Evolutionary conservation across 2,888 invertebrate genomes (phyloP).

Genomic region (Heliconius charithonia): DNA sequence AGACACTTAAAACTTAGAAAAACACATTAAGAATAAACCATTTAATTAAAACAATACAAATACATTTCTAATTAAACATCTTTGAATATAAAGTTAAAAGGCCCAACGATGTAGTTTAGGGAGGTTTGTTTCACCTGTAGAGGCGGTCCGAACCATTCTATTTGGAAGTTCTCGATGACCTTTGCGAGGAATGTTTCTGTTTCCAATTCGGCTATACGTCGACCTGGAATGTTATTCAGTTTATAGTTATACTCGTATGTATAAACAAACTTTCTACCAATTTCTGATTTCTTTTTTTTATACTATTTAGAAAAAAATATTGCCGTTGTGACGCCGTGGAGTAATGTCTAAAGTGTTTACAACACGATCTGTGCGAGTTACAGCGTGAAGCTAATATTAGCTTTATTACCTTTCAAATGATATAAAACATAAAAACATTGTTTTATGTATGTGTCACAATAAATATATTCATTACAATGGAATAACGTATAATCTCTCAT

Average conservation of each 20-base stretch:
- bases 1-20: not conserved
- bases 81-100: conserved; percentile 67
- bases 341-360: no score
- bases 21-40: not conserved
- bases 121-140: conserved; percentile 54
- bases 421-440: no score
- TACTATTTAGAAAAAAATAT: not conserved
- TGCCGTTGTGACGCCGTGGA: no score
- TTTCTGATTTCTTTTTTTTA: not conserved
- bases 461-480: no score
- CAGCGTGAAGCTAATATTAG: no score
- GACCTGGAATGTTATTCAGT: conserved; percentile 63
- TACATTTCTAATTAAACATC: conserved; percentile 51
- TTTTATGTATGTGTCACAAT: no score
- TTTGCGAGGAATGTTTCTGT: conserved; percentile 68
- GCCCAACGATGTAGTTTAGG: conserved; percentile 62
- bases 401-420: not conserved
- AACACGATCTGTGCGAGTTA: no score
- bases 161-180: conserved; percentile 56
- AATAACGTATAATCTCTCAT: no score
- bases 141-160: conserved; percentile 63
- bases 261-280: not conserved
- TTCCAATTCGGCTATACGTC: conserved; percentile 85
- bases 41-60: not conserved
- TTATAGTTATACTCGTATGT: not conserved